A percentile compares a stretch with the other conserved stretches of the same genome.
phyloP scores from a whole-genome alignment of 2,113 vertebrate genomes.

The Nycticorax nycticorax region DNA sequence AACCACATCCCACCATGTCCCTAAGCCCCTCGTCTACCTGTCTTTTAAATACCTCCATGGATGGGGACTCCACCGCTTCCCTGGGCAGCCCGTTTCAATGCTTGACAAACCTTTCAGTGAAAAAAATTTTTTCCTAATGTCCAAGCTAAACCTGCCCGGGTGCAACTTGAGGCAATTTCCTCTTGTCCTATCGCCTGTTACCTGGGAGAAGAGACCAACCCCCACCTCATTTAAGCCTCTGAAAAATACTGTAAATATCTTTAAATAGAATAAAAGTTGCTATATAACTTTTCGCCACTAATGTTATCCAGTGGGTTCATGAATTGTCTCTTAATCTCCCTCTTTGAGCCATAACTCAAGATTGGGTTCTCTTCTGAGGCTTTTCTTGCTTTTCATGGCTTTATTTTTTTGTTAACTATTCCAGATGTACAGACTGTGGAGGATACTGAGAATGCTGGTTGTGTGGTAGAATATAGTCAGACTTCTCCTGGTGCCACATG shows the following conservation, averaged over 20 bases:
- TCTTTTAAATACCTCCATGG: no score
- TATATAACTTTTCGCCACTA: neutral
- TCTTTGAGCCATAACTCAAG: neutral
- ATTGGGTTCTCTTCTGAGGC: neutral
- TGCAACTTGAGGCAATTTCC: no score
- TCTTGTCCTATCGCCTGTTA: no score
- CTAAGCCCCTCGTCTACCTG: no score
- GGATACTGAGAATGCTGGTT: accelerated
- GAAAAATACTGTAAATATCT: neutral
- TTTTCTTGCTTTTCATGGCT: neutral
- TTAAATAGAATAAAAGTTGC: neutral
- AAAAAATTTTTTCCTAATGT: no score
- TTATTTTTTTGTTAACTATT: neutral
- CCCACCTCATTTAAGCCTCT: neutral
- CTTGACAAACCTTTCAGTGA: no score
- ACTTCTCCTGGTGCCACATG: neutral
- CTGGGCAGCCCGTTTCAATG: no score
- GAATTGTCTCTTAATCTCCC: neutral
- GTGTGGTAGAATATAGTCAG: neutral
- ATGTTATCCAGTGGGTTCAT: neutral
- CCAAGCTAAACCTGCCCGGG: no score
- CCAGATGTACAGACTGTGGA: neutral
- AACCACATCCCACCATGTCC: no score
- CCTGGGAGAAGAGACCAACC: no score
- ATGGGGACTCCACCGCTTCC: no score